Percentiles rank a stretch among this genome's conserved stretches.
Conservation (phyloP, 1,140 invertebrate species). For the Papilio aristodemus region DNA sequence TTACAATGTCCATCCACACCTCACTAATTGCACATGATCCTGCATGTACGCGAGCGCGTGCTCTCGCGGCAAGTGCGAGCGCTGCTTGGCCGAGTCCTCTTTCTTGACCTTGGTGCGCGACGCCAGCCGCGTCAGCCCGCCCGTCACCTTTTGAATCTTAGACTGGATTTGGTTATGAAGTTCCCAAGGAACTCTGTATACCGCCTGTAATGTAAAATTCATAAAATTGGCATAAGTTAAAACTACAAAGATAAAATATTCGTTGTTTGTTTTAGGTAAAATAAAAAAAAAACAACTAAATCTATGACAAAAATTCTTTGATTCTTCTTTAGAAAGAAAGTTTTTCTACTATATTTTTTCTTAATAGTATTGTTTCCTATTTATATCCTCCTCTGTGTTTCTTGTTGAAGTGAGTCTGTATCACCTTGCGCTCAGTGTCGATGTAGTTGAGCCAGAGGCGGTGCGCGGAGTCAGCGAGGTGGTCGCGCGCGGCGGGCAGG, state of each 20-base stretch:
- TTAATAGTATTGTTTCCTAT: too few relatives aligned
- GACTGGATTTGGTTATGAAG: slow-evolving; percentile 97
- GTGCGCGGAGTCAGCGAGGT: slow-evolving; percentile 91
- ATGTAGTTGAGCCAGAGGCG: slow-evolving; percentile 95
- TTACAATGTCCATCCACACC: slow-evolving; percentile 51
- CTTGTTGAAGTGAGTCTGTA: not conserved
- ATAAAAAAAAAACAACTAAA: not conserved
- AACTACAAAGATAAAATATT: not conserved
- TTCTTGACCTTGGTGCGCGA: slow-evolving; percentile 92
- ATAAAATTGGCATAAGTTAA: not conserved
- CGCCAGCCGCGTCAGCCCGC: slow-evolving; percentile 92
- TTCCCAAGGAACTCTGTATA: slow-evolving; percentile 92
- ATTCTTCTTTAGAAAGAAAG: too few relatives aligned
- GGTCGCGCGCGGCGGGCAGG: slow-evolving; percentile 87
- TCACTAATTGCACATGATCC: slow-evolving; percentile 77
- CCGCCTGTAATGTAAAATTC: slow-evolving; percentile 74
- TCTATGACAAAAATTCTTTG: too few relatives aligned
- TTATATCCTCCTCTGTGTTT: too few relatives aligned
- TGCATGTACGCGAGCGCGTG: slow-evolving; percentile 79
- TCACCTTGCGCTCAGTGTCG: slow-evolving; percentile 91
- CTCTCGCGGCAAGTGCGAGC: slow-evolving; percentile 75
- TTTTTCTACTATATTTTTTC: too few relatives aligned
- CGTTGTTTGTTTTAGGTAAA: not conserved
- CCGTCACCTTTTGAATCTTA: slow-evolving; percentile 97
- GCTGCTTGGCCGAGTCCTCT: slow-evolving; percentile 81